phyloP scores from a whole-genome alignment of 2,888 invertebrate species.

The Eulithis testata region DNA sequence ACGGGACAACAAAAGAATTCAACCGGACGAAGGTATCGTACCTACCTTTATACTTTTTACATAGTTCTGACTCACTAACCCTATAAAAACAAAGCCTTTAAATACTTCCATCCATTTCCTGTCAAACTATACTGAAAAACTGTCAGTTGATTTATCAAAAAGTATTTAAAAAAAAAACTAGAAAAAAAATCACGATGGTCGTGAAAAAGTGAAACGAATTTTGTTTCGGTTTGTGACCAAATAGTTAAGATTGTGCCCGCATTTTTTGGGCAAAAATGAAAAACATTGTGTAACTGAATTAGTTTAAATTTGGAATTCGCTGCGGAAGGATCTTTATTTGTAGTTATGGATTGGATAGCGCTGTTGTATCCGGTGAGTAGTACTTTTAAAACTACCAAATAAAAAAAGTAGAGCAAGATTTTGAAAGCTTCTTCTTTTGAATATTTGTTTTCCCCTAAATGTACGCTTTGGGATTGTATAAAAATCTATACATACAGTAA shows the following conservation, averaged over 20 bases:
- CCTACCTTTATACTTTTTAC: constrained; percentile 4
- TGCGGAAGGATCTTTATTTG: constrained; percentile 7
- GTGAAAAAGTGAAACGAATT: constrained; percentile 34
- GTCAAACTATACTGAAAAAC: constrained; percentile 24
- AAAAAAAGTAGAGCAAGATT: too few species aligned
- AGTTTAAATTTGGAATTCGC: constrained; percentile 25
- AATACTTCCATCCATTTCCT: constrained; percentile 24
- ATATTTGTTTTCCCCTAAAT: too few species aligned
- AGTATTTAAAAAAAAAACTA: constrained; percentile 8
- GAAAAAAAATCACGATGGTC: constrained; percentile 7
- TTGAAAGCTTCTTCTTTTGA: too few species aligned
- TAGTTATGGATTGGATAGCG: constrained; percentile 29
- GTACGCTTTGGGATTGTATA: too few species aligned
- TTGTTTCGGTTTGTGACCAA: constrained; percentile 9
- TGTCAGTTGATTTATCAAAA: neutral
- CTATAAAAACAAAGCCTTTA: constrained; percentile 29
- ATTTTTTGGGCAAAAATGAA: constrained; percentile 19
- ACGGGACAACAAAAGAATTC: constrained; percentile 20
- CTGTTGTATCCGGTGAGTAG: constrained; percentile 27
- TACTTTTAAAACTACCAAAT: neutral
- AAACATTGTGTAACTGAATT: constrained; percentile 26
- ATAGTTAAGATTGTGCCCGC: constrained; percentile 28
- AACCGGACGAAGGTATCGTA: constrained; percentile 15
- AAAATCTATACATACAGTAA: too few species aligned
- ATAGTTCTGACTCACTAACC: constrained; percentile 23